Evolutionary conservation across 2,113 vertebrate genomes (phyloP).

Genomic region (Vidua macroura): DNA sequence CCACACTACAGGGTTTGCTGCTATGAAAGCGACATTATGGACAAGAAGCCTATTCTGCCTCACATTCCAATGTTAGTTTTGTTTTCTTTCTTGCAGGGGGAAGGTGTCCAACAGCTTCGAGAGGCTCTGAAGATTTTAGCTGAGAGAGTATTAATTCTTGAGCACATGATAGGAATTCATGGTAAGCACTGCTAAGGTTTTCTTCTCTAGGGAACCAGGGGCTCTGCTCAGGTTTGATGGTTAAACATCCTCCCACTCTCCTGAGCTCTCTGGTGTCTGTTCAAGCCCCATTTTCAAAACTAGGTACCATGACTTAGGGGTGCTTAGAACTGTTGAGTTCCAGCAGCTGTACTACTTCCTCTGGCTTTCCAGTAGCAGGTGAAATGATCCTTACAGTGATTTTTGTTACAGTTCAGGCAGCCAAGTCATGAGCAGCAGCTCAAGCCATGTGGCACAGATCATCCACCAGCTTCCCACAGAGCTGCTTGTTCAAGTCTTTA

Average conservation of each 20-base stretch:
- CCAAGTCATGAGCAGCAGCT: slow-evolving; percentile 14
- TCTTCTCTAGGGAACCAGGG: not conserved
- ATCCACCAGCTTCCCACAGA: not conserved
- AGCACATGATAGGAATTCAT: slow-evolving; percentile 96
- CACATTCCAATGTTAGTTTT: not conserved
- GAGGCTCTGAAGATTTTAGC: slow-evolving; percentile 98
- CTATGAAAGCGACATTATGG: not conserved
- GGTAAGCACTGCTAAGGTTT: slow-evolving; percentile 70
- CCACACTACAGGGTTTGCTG: not conserved
- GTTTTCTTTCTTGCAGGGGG: slow-evolving; percentile 69
- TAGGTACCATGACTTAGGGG: not conserved
- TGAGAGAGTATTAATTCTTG: slow-evolving; percentile 93
- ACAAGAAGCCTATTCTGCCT: not conserved
- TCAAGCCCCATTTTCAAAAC: not conserved
- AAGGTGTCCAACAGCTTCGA: slow-evolving; percentile 90
- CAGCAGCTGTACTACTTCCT: not conserved
- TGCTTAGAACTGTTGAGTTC: not conserved
- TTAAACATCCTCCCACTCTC: not conserved
- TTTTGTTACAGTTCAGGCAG: not conserved
- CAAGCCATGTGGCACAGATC: not conserved
- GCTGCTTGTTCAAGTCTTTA: not conserved
- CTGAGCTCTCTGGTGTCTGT: not conserved
- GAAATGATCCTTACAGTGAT: not conserved
- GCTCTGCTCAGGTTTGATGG: not conserved
- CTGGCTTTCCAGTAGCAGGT: not conserved